Conservation (phyloP, 2,888 invertebrate genomes). For the Sycophila texana region DNA sequence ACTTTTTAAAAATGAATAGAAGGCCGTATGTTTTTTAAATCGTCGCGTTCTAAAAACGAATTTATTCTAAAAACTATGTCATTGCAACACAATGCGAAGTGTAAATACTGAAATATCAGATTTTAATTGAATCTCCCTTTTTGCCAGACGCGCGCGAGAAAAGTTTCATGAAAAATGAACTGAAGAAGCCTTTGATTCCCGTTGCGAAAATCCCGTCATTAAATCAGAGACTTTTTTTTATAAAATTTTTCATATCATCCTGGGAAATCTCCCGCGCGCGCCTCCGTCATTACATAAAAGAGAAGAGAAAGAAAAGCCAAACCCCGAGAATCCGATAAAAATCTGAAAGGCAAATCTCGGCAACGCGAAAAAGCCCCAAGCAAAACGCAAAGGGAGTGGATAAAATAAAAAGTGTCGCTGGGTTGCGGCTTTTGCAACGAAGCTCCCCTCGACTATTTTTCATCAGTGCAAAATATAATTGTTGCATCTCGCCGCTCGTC, state of each 20-base stretch:
- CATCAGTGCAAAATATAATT: slow-evolving; percentile 29
- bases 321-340: slow-evolving; percentile 55
- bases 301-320: slow-evolving; percentile 51
- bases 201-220: slow-evolving; percentile 51
- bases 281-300: slow-evolving; percentile 47
- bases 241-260: slow-evolving; percentile 52
- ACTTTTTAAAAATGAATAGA: background rate
- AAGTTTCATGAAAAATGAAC: slow-evolving; percentile 32
- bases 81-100: background rate
- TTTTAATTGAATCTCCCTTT: background rate
- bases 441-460: slow-evolving; percentile 24
- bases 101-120: slow-evolving; percentile 4
- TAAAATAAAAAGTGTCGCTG: background rate
- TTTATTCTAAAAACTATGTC: background rate
- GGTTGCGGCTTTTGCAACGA: slow-evolving; percentile 13
- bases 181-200: slow-evolving; percentile 44
- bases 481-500: slow-evolving; percentile 15
- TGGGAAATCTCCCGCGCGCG: background rate
- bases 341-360: slow-evolving; percentile 56
- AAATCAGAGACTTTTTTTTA: slow-evolving; percentile 55
- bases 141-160: background rate
- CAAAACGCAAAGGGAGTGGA: slow-evolving; percentile 26
- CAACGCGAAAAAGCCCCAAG: slow-evolving; percentile 43
- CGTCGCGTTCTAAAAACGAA: background rate
- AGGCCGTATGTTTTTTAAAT: background rate